Evolutionary conservation across 2,888 invertebrate species (phyloP).

Genomic region (Leptopterna dolabrata): DNA sequence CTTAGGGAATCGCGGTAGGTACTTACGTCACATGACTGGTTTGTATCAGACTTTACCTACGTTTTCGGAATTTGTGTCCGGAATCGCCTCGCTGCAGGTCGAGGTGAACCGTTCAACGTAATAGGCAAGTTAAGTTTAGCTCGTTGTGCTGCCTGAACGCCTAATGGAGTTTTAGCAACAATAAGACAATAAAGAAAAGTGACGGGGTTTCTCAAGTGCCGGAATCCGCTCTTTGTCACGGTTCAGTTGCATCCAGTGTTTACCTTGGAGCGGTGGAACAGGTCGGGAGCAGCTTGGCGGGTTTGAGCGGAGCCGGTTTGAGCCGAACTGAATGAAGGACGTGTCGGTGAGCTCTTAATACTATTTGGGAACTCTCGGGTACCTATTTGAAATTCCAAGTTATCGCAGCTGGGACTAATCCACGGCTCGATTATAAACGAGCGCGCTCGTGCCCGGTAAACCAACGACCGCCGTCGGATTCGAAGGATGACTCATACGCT

Average conservation of each 20-base stretch:
- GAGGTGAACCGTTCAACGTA: too few species aligned
- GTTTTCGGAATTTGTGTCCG: too few species aligned
- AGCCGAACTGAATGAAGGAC: neutral
- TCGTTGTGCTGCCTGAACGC: too few species aligned
- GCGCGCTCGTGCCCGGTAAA: neutral
- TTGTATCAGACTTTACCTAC: too few species aligned
- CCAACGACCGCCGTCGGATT: neutral
- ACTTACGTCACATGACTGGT: too few species aligned
- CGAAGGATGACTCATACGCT: neutral
- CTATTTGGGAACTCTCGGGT: too few species aligned
- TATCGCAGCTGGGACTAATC: neutral
- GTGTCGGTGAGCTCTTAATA: too few species aligned
- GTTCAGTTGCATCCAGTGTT: neutral
- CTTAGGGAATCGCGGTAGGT: too few species aligned
- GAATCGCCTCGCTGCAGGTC: too few species aligned
- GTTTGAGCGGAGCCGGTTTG: too few species aligned
- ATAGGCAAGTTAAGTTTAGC: too few species aligned
- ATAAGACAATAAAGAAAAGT: neutral
- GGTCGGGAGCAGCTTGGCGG: neutral
- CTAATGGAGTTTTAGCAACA: neutral
- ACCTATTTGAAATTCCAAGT: too few species aligned
- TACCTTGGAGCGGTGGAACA: neutral
- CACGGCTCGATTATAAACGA: neutral
- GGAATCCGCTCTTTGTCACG: neutral
- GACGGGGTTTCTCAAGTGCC: neutral